phyloP scores from a whole-genome alignment of 2,888 invertebrate species.

The Chloroclystis v-ata region DNA sequence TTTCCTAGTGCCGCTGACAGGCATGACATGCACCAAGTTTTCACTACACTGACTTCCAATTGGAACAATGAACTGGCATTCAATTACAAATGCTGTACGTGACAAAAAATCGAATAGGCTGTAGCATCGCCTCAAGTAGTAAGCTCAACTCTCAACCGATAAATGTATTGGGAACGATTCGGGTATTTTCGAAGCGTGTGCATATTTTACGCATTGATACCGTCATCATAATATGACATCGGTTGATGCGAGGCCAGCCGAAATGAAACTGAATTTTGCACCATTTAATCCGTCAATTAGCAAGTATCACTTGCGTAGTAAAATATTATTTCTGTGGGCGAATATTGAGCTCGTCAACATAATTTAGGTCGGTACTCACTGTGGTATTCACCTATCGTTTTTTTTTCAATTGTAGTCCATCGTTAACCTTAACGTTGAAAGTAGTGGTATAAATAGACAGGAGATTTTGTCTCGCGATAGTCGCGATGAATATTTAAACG shows the following conservation, averaged over 20 bases:
- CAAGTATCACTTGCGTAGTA: conserved; percentile 9
- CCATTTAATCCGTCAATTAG: conserved; percentile 23
- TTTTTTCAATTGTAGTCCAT: not conserved
- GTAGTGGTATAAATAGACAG: too few species aligned
- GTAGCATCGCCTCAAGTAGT: not conserved
- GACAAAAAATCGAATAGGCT: not conserved
- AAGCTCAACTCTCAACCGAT: not conserved
- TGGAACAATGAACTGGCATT: conserved; percentile 2
- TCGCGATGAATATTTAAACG: too few species aligned
- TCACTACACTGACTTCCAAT: conserved; percentile 6
- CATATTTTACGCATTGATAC: conserved; percentile 13
- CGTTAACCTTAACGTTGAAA: too few species aligned
- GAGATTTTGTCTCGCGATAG: too few species aligned
- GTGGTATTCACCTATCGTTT: too few species aligned
- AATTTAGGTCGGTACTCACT: not conserved
- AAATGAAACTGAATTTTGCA: conserved; percentile 19
- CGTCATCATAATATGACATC: conserved; percentile 1
- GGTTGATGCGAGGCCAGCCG: not conserved
- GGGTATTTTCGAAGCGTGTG: conserved; percentile 5
- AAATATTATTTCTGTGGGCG: conserved; percentile 9
- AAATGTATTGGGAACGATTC: not conserved
- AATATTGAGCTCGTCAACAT: not conserved
- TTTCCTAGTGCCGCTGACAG: conserved; percentile 39
- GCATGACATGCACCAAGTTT: conserved; percentile 17
- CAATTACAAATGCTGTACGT: not conserved